These are phyloP conservation scores for Cladopsammia gracilis DNA, from an alignment of 64 coral and sea anemone species.

Conservation along the genomic window DNA sequence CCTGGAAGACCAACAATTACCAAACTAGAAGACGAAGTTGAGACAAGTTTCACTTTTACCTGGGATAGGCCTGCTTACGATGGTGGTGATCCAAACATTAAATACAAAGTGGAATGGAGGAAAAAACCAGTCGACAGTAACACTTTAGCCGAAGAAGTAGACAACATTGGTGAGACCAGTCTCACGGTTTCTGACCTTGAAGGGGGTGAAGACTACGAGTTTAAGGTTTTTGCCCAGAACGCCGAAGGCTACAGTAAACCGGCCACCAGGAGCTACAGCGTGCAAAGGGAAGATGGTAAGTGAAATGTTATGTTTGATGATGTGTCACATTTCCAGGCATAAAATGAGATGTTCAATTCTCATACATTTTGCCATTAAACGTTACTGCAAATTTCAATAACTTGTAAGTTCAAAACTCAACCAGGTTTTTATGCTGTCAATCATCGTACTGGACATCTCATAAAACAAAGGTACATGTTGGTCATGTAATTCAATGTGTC, in stretches of 20 bases:
- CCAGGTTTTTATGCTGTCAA: no score
- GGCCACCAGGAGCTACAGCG: constrained; percentile 12
- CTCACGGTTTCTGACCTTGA: constrained; percentile 3
- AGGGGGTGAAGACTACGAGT: not conserved
- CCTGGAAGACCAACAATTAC: constrained; percentile 23
- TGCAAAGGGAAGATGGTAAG: not conserved
- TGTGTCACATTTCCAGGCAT: not conserved
- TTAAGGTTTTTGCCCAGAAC: constrained; percentile 14
- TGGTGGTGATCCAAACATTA: constrained; percentile 29
- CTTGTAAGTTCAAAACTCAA: no score
- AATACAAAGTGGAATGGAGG: constrained; percentile 56
- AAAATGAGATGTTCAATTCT: no score
- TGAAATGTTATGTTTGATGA: not conserved
- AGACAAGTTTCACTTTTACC: constrained; percentile 10
- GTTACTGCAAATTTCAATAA: no score
- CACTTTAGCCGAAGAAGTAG: not conserved
- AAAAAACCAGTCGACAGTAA: not conserved
- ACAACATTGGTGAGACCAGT: not conserved
- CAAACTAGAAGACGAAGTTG: not conserved
- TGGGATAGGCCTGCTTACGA: constrained; percentile 21
- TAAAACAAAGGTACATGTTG: no score
- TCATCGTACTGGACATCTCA: no score
- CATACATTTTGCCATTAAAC: no score
- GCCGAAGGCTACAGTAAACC: not conserved
- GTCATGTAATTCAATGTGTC: no score